phyloP scores from a whole-genome alignment of 2,888 invertebrate species.

The Leucophenga montana region DNA sequence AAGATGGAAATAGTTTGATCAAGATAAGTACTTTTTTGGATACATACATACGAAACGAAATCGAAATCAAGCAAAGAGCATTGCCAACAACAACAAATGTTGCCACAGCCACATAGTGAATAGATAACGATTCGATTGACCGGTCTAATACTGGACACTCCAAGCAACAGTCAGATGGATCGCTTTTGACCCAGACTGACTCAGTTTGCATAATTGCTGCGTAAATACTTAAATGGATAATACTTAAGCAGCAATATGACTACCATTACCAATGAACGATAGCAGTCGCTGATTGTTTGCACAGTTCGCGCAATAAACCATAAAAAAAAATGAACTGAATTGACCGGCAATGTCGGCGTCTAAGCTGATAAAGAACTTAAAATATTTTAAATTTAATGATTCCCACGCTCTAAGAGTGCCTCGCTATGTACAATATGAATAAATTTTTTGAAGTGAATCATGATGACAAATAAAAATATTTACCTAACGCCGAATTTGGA shows the following conservation, averaged over 20 bases:
- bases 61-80: too few relatives aligned
- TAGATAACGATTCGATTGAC: not conserved
- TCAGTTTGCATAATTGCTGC: conserved; percentile 66
- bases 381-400: conserved; percentile 2
- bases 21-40: too few relatives aligned
- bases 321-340: not conserved
- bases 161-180: too few relatives aligned
- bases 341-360: too few relatives aligned
- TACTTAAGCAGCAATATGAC: conserved; percentile 5
- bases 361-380: too few relatives aligned
- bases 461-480: not conserved
- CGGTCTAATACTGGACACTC: too few relatives aligned
- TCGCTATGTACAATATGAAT: not conserved
- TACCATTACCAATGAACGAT: not conserved
- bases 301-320: not conserved
- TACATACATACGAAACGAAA: too few relatives aligned
- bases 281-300: not conserved
- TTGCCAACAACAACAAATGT: not conserved
- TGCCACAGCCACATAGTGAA: not conserved
- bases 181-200: conserved; percentile 35
- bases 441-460: not conserved
- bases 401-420: conserved; percentile 3
- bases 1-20: too few relatives aligned
- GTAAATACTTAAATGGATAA: conserved; percentile 59
- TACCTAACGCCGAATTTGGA: not conserved